Evolutionary conservation across 2,113 vertebrate genomes (phyloP).

Genomic region (Leucosticte australis): DNA sequence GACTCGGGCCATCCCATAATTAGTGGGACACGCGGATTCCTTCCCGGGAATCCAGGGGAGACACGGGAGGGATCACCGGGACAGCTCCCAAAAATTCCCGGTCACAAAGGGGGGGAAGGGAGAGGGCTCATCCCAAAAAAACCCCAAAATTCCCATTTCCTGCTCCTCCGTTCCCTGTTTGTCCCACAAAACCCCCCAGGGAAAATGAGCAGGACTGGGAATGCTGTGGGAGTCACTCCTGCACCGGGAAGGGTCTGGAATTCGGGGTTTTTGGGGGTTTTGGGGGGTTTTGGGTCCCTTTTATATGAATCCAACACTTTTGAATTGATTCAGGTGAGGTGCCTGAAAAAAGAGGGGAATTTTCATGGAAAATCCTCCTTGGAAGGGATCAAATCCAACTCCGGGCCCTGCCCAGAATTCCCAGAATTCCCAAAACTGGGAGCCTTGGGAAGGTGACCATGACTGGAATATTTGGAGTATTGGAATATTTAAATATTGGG

Average conservation of each 20-base stretch:
- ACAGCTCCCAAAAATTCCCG: not conserved
- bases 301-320: not conserved
- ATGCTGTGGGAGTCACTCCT: not conserved
- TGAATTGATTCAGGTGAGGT: not conserved
- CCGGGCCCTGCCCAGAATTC: not conserved
- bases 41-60: not conserved
- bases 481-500: not conserved
- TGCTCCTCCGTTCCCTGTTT: not conserved
- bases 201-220: not conserved
- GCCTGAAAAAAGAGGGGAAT: not conserved
- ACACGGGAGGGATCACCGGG: not conserved
- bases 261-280: not conserved
- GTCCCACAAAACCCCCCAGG: not conserved
- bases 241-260: not conserved
- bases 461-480: not conserved
- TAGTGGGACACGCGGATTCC: not conserved
- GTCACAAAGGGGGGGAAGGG: not conserved
- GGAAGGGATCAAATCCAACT: not conserved
- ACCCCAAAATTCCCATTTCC: not conserved
- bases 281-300: not conserved
- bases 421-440: not conserved
- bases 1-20: not conserved
- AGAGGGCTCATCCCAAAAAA: not conserved
- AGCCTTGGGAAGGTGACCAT: not conserved
- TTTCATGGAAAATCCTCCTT: rapidly evolving